Base-by-base conservation (phyloP, 2,113 vertebrate species). In the Paedocypris sp. region DNA sequence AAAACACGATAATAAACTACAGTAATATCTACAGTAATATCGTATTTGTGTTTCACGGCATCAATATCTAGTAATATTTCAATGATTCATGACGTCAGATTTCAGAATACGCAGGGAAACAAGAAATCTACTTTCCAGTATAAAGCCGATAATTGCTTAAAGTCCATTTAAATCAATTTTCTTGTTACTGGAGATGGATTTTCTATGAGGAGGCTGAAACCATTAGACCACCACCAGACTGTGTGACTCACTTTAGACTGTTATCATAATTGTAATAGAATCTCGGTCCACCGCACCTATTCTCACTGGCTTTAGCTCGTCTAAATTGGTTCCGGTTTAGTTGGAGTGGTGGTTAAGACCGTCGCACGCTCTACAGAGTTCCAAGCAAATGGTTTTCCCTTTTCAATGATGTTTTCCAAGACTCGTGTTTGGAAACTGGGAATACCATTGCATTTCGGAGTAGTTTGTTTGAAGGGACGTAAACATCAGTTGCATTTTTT, bases 131-230 rank as follows among this genome's bases (percentile, higher is more conserved):
- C 28, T 41, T 38, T 38, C 10, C 10, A 19, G 63, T 58, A 64
- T 52, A 50, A 41, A 36, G 39, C 60, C 66, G 63, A 61, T 73
- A 63, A 77, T 66, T 61, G 53, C 38, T 72, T 73, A 75, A 72
- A 68, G 70, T 72, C 60, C 35, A 46, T 51, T 33, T 13, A 19
- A 57, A 38, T 64, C 49, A 50, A 73, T 71, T 71, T 77, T 32
- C 68, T 75, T 73, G 77, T 80, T 77, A 81, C 39, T 63, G 38
- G 35, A 77, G 64, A 77, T 75, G 61, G 72, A 73, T 80, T 80
- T 79, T 54, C 66, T 48, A 28, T 32, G 28, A 57, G 54, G 5
- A 59, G 47, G 59, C 26, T 31, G 60, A 50, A 67, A 58, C 66
- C 68, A 77, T 58, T 76, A 75, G 63, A 31, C 60, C 73, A 46